A percentile compares a stretch with the other conserved stretches of the same genome.
Evolutionary conservation across 2,797 vertebrate species (phyloP).

Genomic region (Rhinogobio ventralis): DNA sequence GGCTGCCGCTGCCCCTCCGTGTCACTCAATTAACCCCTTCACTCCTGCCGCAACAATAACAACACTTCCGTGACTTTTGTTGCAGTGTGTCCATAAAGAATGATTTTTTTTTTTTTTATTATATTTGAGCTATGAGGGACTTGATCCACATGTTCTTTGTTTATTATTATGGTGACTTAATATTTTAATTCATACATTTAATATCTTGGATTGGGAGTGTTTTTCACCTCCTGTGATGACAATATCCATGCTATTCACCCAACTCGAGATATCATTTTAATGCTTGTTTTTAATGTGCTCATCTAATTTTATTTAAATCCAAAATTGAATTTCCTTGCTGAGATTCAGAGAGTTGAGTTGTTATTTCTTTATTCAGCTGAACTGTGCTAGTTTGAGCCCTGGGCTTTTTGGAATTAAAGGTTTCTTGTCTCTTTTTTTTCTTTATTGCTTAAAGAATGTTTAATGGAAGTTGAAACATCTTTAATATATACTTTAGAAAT

Average conservation of each 20-base stretch:
- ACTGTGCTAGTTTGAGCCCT: conserved; percentile 17
- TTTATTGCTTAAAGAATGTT: conserved; percentile 9
- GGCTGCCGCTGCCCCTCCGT: conserved; percentile 36
- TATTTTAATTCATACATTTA: neutral
- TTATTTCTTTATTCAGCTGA: conserved; percentile 24
- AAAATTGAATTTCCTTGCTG: neutral
- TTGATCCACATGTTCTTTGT: neutral
- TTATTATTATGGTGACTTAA: neutral
- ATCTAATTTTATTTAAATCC: conserved; percentile 36
- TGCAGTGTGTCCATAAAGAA: neutral
- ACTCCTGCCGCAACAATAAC: neutral
- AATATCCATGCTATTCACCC: neutral
- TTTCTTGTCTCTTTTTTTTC: neutral
- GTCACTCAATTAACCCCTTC: conserved; percentile 46
- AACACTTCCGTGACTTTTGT: neutral
- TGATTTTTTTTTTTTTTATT: neutral
- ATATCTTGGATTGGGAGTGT: neutral
- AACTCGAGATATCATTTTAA: neutral
- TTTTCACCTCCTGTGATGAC: neutral
- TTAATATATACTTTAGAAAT: neutral
- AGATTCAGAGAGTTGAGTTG: conserved; percentile 1
- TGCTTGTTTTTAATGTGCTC: conserved; percentile 9
- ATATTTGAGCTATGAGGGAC: neutral
- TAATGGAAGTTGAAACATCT: neutral
- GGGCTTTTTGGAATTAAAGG: conserved; percentile 26